A percentile compares a stretch with the other conserved stretches of the same genome.
phyloP scores from a whole-genome alignment of 2,888 invertebrate genomes.

The Frankliniella intonsa region DNA sequence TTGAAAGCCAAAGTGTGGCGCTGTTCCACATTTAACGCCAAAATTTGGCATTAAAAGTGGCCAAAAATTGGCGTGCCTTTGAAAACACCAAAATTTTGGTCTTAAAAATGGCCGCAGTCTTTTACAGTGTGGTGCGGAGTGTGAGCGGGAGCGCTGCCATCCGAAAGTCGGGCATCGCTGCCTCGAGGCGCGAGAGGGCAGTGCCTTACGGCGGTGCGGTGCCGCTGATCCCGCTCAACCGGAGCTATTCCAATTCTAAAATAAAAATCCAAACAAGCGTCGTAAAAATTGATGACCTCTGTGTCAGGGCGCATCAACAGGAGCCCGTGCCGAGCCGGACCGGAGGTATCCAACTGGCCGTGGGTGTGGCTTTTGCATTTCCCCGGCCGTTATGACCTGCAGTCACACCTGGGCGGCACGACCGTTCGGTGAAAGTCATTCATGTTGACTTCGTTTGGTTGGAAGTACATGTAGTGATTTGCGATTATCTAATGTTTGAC shows the following conservation, averaged over 20 bases:
- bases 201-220: no score
- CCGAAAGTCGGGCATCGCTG: background rate
- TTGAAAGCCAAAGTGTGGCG: no score
- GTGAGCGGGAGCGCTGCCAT: no score
- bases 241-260: conserved; percentile 13
- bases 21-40: no score
- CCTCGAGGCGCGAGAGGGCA: background rate
- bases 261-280: conserved; percentile 15
- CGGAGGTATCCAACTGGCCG: background rate
- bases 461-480: no score
- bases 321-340: background rate
- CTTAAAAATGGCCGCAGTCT: no score
- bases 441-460: no score
- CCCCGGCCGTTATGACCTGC: background rate
- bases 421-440: background rate
- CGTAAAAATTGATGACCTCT: conserved; percentile 7
- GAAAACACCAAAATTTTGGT: no score
- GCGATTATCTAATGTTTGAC: no score
- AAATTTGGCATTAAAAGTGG: no score
- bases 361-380: background rate
- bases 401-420: conserved; percentile 5
- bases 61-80: no score
- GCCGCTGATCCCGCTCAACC: background rate
- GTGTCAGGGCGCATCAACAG: conserved; percentile 12
- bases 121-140: no score